A percentile compares a stretch with the other conserved stretches of the same genome.
phyloP scores from a whole-genome alignment of 1,140 invertebrate genomes.

The Drosophila subpulchrella region DNA sequence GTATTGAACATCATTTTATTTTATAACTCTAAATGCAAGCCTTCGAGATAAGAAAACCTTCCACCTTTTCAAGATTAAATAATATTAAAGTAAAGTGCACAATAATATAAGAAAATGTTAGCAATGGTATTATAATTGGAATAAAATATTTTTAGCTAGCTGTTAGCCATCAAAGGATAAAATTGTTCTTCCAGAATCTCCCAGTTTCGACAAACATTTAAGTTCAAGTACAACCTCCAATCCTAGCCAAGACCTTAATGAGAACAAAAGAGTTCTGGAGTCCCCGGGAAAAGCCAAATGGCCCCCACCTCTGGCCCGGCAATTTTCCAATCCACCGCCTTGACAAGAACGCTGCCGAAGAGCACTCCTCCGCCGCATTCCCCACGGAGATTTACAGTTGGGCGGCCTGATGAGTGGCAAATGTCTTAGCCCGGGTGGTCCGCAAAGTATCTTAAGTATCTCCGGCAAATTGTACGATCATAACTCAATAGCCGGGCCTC shows the following conservation, averaged over 20 bases:
- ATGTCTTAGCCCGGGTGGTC: conserved; percentile 47
- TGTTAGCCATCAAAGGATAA: too few relatives aligned
- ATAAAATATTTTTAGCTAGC: too few relatives aligned
- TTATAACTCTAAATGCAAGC: too few relatives aligned
- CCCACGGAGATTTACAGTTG: conserved; percentile 31
- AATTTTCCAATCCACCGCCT: conserved; percentile 34
- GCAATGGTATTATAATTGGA: too few relatives aligned
- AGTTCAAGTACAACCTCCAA: neutral
- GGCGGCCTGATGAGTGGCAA: conserved; percentile 49
- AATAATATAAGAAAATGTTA: too few relatives aligned
- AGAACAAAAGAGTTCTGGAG: conserved; percentile 6
- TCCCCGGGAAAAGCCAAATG: conserved; percentile 7
- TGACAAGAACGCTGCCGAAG: conserved; percentile 26
- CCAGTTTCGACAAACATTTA: neutral
- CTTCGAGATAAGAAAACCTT: too few relatives aligned
- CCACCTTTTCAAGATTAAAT: too few relatives aligned
- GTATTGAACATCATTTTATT: too few relatives aligned
- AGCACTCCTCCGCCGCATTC: conserved; percentile 33
- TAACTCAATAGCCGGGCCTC: conserved; percentile 71
- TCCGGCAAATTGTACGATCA: conserved; percentile 58
- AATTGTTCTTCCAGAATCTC: neutral
- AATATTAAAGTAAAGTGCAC: too few relatives aligned
- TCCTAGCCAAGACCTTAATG: neutral
- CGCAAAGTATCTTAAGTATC: conserved; percentile 41
- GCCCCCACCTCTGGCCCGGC: conserved; percentile 13